phyloP scores from a whole-genome alignment of 2,888 invertebrate species.

The Andrena dorsata region DNA sequence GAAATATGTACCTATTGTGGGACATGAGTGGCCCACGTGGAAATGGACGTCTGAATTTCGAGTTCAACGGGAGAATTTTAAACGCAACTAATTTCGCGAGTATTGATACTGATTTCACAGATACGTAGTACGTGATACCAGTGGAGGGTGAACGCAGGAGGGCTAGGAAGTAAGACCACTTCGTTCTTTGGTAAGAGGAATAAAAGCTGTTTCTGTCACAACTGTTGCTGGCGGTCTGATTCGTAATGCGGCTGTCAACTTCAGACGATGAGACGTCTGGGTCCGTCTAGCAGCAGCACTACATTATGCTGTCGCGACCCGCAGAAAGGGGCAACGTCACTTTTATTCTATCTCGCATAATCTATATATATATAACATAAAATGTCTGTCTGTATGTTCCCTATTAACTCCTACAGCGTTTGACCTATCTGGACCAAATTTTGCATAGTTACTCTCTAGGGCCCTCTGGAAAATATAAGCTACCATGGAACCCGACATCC shows the following conservation, averaged over 20 bases:
- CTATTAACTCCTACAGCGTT: neutral
- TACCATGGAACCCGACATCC: too few species aligned
- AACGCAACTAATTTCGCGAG: too few species aligned
- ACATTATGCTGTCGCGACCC: conserved; percentile 50
- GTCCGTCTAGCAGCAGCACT: conserved; percentile 45
- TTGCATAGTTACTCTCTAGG: too few species aligned
- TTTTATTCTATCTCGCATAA: conserved; percentile 28
- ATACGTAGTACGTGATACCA: neutral
- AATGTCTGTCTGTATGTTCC: too few species aligned
- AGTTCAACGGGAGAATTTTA: too few species aligned
- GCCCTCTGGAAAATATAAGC: too few species aligned
- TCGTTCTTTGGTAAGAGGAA: neutral
- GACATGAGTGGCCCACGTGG: too few species aligned
- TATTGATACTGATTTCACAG: too few species aligned
- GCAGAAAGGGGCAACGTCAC: conserved; percentile 23
- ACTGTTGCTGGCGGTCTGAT: conserved; percentile 56
- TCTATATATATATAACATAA: neutral
- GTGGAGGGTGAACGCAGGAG: neutral
- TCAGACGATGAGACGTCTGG: conserved; percentile 51
- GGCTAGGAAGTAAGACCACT: neutral
- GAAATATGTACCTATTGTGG: too few species aligned
- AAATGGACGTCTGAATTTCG: too few species aligned
- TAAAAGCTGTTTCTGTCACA: conserved; percentile 39
- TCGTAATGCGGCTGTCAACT: conserved; percentile 57
- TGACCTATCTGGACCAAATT: neutral